Evolutionary conservation across 2,888 invertebrate species (phyloP).

Genomic region (Lycophotia porphyrea): DNA sequence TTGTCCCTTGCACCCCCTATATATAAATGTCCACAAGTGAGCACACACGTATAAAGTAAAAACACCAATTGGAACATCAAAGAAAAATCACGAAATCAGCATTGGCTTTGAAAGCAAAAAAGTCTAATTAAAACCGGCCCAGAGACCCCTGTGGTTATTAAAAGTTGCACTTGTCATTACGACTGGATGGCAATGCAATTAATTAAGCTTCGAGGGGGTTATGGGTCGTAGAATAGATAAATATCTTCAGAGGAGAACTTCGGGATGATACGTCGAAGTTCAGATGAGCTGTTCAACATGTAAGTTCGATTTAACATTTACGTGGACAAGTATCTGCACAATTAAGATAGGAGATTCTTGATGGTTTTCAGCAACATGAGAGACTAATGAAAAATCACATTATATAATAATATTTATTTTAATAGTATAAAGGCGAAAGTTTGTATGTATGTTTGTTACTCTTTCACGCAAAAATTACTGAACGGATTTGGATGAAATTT

Average conservation of each 20-base stretch:
- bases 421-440: no score
- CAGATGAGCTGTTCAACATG: neutral
- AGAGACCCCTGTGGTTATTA: slow-evolving; percentile 42
- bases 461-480: no score
- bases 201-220: slow-evolving; percentile 36
- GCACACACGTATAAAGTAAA: neutral
- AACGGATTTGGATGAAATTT: no score
- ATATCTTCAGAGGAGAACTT: slow-evolving; percentile 22
- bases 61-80: neutral
- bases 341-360: neutral
- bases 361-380: neutral
- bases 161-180: slow-evolving; percentile 58
- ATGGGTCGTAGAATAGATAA: slow-evolving; percentile 28
- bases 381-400: neutral
- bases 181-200: slow-evolving; percentile 60
- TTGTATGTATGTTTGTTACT: no score
- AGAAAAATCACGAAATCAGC: slow-evolving; percentile 23
- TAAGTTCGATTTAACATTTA: neutral
- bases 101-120: slow-evolving; percentile 38
- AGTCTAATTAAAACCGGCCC: slow-evolving; percentile 45
- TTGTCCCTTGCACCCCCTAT: no score
- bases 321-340: neutral
- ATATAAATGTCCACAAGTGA: neutral
- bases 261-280: neutral
- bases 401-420: no score